These are phyloP conservation scores for Buceros bicornis DNA, from an alignment of 2,797 vertebrate species.

Conservation along the genomic window DNA sequence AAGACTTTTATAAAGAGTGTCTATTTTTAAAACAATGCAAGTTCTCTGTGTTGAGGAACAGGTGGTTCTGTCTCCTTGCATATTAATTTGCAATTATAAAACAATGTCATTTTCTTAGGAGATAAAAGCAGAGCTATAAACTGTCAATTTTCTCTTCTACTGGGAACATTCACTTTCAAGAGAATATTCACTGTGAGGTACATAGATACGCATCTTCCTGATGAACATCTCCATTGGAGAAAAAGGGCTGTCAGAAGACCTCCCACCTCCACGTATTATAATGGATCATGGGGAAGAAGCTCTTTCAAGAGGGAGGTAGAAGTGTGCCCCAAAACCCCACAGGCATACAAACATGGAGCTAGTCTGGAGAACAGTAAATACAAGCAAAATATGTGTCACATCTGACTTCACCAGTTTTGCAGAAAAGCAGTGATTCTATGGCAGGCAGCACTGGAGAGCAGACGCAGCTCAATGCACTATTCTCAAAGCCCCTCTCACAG, in stretches of 20 bases:
- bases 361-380: not conserved
- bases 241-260: slow-evolving; percentile 44
- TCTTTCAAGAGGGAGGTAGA: slow-evolving; percentile 64
- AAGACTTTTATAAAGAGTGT: slow-evolving; percentile 30
- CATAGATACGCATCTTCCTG: not conserved
- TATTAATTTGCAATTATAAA: slow-evolving; percentile 62
- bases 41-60: slow-evolving; percentile 23
- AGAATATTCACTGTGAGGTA: slow-evolving; percentile 32
- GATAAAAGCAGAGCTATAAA: slow-evolving; percentile 44
- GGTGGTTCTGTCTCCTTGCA: slow-evolving; percentile 38
- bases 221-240: slow-evolving; percentile 42
- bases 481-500: not conserved
- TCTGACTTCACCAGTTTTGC: not conserved
- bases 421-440: not conserved
- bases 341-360: not conserved
- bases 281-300: slow-evolving; percentile 3
- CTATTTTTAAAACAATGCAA: slow-evolving; percentile 42
- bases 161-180: slow-evolving; percentile 31
- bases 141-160: slow-evolving; percentile 5
- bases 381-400: fast-evolving
- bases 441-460: not conserved
- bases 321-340: slow-evolving; percentile 8
- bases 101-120: slow-evolving; percentile 19
- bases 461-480: not conserved
- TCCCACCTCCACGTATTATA: slow-evolving; percentile 16